Percentiles rank a stretch among this genome's conserved stretches.
These are phyloP conservation scores for Rattus norvegicus DNA, from an alignment of 2,113 vertebrate species.

Conservation along the genomic window DNA sequence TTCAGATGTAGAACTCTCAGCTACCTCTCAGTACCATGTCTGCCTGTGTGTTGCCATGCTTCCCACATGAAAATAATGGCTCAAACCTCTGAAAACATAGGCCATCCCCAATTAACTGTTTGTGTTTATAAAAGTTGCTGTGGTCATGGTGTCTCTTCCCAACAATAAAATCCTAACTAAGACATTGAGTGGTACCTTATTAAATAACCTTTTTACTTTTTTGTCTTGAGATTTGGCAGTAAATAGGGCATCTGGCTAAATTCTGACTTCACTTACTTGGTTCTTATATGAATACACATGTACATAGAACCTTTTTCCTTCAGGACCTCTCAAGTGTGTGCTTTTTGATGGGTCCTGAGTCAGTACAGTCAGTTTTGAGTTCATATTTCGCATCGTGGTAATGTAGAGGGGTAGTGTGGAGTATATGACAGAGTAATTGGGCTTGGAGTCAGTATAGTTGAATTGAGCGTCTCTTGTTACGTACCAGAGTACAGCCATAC, in stretches of 20 bases:
- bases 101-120: not conserved
- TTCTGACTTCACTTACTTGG: conserved; percentile 29
- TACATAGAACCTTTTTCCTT: conserved; percentile 26
- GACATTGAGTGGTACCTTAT: not conserved
- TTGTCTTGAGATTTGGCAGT: conserved; percentile 23
- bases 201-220: not conserved
- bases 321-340: conserved; percentile 24
- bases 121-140: not conserved
- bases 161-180: not conserved
- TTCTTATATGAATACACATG: not conserved
- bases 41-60: not conserved
- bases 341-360: conserved; percentile 29
- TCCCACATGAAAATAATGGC: not conserved
- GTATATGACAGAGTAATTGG: not conserved
- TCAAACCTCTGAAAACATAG: not conserved
- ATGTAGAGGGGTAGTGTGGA: not conserved
- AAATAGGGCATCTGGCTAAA: conserved; percentile 45
- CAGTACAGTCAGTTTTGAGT: conserved; percentile 10
- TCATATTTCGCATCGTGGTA: not conserved
- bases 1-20: not conserved
- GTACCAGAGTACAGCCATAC: not conserved
- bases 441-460: not conserved
- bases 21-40: not conserved
- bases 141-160: not conserved
- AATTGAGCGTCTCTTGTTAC: not conserved